phyloP scores from a whole-genome alignment of 2,113 vertebrate genomes.

The Oreotragus oreotragus region DNA sequence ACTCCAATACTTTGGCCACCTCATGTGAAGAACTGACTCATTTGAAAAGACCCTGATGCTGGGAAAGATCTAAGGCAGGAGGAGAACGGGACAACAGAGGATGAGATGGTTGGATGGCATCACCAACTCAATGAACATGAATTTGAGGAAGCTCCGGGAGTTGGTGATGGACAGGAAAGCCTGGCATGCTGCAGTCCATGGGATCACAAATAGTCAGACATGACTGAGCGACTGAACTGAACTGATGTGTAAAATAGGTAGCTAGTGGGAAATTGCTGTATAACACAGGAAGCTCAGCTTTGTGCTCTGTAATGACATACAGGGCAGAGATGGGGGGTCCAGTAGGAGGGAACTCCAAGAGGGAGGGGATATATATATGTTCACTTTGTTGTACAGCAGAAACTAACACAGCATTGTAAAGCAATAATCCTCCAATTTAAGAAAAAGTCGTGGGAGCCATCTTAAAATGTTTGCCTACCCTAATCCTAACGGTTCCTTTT shows the following conservation, averaged over 20 bases:
- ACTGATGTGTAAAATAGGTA: background rate
- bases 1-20: too few species aligned
- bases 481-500: background rate
- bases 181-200: background rate
- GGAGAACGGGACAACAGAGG: background rate
- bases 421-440: background rate
- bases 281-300: background rate
- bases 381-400: background rate
- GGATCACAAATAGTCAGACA: background rate
- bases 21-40: too few species aligned
- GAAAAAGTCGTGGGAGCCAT: background rate
- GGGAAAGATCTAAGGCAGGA: accelerated
- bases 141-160: background rate
- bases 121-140: background rate
- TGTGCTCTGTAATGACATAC: background rate
- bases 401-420: background rate
- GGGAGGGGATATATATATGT: background rate
- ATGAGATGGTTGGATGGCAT: background rate
- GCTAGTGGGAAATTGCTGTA: background rate
- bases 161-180: background rate
- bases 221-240: background rate
- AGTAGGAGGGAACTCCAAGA: background rate
- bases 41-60: too few species aligned
- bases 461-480: background rate
- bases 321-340: background rate